Base-by-base conservation (phyloP, 2,113 vertebrate genomes). In the Ceyx margarethae region DNA sequence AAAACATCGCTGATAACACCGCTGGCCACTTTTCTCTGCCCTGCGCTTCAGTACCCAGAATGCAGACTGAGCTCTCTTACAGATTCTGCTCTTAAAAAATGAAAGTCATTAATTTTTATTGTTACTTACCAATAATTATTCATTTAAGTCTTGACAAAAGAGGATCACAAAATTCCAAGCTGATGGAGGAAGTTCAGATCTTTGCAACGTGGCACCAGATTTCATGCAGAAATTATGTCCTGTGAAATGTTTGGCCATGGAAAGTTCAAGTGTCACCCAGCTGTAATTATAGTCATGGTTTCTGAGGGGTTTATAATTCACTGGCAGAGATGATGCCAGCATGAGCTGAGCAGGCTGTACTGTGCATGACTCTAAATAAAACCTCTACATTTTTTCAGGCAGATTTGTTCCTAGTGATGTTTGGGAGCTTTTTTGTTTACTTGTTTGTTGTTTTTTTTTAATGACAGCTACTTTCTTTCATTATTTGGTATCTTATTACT, bases 271-370 rank as follows among this genome's bases (percentile, higher is more conserved):
- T 89, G 89, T 93, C 91, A 93, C 79, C 89, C 60, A 62, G 61
- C 72, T 87, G 74, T 96, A 96, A 95, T 91, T 92, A 93, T 48
- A 89, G 92, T 75, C 72, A 89, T 89, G 75, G 51, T 89, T 96
- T 94, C 60, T 89, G 94, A 95, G 75, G 92, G 78, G 94, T 94
- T 94, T 93, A 90, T 96, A 95, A 93, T 74, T 95, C 93, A 95
- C 68, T 72, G 80, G 81, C 72, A 67, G 68, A 85, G 50, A n/a
- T 6, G 46, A 74, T 80, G 74, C 84, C 84, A 85, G 64, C 31
- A 17, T n/a, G 57, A 93, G 20, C 35, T 66, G 35, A 75, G 29
- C 72, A 9, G 31, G 25, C 42, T 43, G 6, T 57, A 33, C 67
- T 21, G 43, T 45, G 10, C 29, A 53, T 2, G 4, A 42, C 11